Base-by-base conservation (phyloP, 1,140 invertebrate species). In the Drosophila aff. region DNA sequence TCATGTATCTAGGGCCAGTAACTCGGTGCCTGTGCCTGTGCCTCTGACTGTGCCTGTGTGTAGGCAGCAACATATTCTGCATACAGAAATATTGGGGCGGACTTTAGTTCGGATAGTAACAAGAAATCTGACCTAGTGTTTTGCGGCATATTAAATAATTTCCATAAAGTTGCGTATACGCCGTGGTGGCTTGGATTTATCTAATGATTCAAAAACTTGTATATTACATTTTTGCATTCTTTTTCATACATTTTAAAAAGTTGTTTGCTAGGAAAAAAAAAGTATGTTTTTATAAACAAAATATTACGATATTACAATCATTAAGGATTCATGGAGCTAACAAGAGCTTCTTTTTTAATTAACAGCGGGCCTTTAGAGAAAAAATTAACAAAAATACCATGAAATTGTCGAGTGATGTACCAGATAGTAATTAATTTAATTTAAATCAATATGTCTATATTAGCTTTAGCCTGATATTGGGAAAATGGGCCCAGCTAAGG, bases 1-100 rank as follows among this genome's bases (percentile, higher is more conserved):
- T 47, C 55, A 76, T 67, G 41, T 60, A 67, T 75, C 59, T 53
- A 69, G 64, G 36, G 63, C 71, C 43, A 73, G 63, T 77, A 77
- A 66, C 47, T 59, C 26, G 66, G 52, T 53, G 49, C 28, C 28
- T 52, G 52, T 53, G 49, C 28, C 28, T 52, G 49, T 50, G 68
- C 47, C 53, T 60, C 63, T 68, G 50, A 36, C 46, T 63, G 53
- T 59, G 50, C 40, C 18, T 52, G 50, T 66, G 57, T 52, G 65
- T 46, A 38, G 58, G 79, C 59, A 63, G 67, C 16, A n/a, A 82
- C 57, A 60, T 40, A 76, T 79, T 67, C 76, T 31, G 65, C 47
- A 65, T 62, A 62, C 65, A 65, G 67, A 79, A 55, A 76, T 78
- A 72, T 71, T 43, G 23, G 63, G 63, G 40, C 23, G 67, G 67